phyloP scores from a whole-genome alignment of 2,113 vertebrate genomes.

The Notothenia coriiceps region DNA sequence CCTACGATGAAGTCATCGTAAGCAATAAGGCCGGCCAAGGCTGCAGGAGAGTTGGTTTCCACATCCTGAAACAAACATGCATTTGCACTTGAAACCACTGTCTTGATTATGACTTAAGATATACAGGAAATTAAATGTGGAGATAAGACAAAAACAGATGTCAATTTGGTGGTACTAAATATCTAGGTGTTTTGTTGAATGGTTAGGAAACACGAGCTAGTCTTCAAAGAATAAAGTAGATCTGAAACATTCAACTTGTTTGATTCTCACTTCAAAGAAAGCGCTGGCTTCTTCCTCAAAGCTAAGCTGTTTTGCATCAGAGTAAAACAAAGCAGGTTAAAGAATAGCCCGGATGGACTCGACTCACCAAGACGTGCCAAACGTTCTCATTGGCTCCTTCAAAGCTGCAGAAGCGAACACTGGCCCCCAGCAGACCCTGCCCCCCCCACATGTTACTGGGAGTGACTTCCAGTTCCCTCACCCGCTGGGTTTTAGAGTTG shows the following conservation, averaged over 20 bases:
- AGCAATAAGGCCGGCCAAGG: conserved; percentile 88
- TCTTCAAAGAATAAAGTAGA: not conserved
- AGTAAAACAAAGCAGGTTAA: too few species aligned
- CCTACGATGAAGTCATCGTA: conserved; percentile 92
- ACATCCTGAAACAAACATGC: conserved; percentile 83
- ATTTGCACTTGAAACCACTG: not conserved
- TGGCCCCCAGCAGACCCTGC: conserved; percentile 94
- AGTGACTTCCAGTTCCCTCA: conserved; percentile 92
- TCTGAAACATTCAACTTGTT: not conserved
- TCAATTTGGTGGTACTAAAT: not conserved
- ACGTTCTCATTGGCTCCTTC: conserved; percentile 93
- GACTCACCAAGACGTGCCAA: conserved; percentile 95
- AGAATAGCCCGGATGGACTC: not conserved
- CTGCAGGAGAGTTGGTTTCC: conserved; percentile 90
- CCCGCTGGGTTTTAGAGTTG: conserved; percentile 90
- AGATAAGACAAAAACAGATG: not conserved
- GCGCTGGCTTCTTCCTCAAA: not conserved
- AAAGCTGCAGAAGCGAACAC: conserved; percentile 96
- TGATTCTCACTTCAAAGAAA: not conserved
- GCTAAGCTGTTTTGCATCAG: not conserved
- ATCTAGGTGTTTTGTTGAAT: not conserved
- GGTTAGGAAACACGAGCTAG: not conserved
- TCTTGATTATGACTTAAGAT: too few species aligned
- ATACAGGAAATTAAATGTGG: not conserved
- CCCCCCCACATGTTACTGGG: conserved; percentile 99